Conservation (phyloP, 2,113 vertebrate species). For the Trachemys scripta region DNA sequence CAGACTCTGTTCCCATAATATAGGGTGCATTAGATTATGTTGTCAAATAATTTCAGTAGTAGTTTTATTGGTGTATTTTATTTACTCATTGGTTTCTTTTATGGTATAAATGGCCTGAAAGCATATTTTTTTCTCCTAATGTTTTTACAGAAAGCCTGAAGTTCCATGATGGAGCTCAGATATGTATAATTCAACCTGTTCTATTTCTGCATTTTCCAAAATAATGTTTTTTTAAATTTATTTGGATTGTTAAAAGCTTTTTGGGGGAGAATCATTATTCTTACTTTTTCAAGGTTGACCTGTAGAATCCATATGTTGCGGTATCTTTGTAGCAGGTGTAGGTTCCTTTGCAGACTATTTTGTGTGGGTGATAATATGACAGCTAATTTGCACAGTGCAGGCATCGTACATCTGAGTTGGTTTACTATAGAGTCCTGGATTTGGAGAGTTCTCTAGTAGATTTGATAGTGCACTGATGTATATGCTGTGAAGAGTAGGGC, state of each 20-base stretch:
- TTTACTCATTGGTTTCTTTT: neutral
- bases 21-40: neutral
- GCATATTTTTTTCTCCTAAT: neutral
- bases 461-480: neutral
- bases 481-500: neutral
- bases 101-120: neutral
- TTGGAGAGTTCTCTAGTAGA: constrained; percentile 33
- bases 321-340: constrained; percentile 70
- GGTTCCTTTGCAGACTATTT: constrained; percentile 63
- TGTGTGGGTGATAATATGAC: constrained; percentile 72
- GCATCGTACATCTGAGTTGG: constrained; percentile 47
- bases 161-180: constrained; percentile 56
- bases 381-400: constrained; percentile 70
- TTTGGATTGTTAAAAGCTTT: constrained; percentile 12
- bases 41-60: neutral
- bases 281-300: constrained; percentile 51
- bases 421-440: constrained; percentile 54
- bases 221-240: constrained; percentile 20
- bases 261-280: constrained; percentile 47
- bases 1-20: neutral
- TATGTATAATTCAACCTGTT: constrained; percentile 44
- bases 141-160: constrained; percentile 11
- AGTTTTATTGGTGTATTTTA: constrained; percentile 3
- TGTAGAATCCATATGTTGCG: constrained; percentile 69
- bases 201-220: constrained; percentile 17